Conservation (phyloP, 2,113 vertebrate species). For the Solea solea region DNA sequence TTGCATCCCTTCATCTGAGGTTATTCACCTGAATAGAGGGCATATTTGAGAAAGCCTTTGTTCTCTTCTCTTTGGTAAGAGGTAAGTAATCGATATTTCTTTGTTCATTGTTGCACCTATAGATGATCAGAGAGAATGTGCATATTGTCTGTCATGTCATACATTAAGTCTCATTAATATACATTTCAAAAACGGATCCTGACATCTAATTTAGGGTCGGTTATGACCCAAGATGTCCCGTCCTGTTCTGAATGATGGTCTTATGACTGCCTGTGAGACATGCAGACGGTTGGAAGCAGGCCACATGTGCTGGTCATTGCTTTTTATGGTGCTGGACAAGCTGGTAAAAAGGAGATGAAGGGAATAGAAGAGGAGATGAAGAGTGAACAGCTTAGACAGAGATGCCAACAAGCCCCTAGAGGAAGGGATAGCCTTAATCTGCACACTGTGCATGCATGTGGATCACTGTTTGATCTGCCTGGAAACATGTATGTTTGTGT, state of each 20-base stretch:
- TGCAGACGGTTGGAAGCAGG: constrained; percentile 2
- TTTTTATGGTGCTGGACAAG: constrained; percentile 68
- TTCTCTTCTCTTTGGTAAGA: background rate
- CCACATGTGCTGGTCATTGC: constrained; percentile 38
- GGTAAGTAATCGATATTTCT: background rate
- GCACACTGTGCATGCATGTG: constrained; percentile 66
- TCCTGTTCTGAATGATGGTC: constrained; percentile 5
- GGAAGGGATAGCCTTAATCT: constrained; percentile 66
- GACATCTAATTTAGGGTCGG: too few relatives aligned
- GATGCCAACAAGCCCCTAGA: constrained; percentile 62
- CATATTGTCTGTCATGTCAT: background rate
- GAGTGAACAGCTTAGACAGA: constrained; percentile 64
- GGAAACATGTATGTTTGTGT: constrained; percentile 15
- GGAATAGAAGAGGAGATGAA: constrained; percentile 34
- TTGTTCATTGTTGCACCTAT: background rate
- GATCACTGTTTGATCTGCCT: constrained; percentile 60
- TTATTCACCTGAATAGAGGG: background rate
- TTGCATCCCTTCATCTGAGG: background rate
- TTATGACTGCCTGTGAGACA: constrained; percentile 12
- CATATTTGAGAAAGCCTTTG: background rate
- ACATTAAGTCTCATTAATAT: too few relatives aligned
- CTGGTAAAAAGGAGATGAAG: constrained; percentile 53
- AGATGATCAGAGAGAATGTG: background rate
- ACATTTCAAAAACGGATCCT: too few relatives aligned
- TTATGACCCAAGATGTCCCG: too few relatives aligned